Base-by-base conservation (phyloP, 1,140 invertebrate species). In the Saccostrea cuccullata region DNA sequence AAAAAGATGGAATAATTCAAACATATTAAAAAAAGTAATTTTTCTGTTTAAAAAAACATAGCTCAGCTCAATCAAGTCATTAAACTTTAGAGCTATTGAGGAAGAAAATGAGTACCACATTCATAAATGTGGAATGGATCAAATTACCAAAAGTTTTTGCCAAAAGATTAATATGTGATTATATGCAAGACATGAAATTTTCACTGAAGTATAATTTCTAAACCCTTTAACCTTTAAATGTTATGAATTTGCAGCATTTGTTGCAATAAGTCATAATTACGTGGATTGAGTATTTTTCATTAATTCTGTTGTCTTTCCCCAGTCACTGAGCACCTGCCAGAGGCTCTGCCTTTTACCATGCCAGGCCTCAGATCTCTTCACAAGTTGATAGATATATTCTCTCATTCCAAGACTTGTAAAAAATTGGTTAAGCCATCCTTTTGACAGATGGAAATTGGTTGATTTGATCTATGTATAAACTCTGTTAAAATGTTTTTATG, bases 391-490 rank as follows among this genome's bases (percentile, higher is more conserved):
- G 70, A 77, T 77, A 77, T 30, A 36, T 77, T 77, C 17, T 77
- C 70, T 77, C 70, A 17, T 77, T 77, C 70, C 70, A 77, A 77
- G 70, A 77, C 70, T 36, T 77, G 26, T 77, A 30, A 77, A 64
- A 77, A 77, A 77, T 77, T 77, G 70, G 70, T 77, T 77, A 30
- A 77, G 70, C 70, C 30, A 77, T 77, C 70, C 70, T 36, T 77
- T 77, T 77, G 70, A 77, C 70, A 77, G 70, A 77, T 77, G 70
- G 70, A 77, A 77, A 77, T 77, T 77, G 70, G 70, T 77, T 77
- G 70, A 77, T 77, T 77, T 77, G 70, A 77, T 77, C 70, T 77
- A 77, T 77, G 70, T 77, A 77, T 77, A 77, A 77, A 77, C 26
- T 77, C 70, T 77, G 70, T 36, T 77, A 77, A 77, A 77, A 26